Conservation (phyloP, 2,113 vertebrate genomes). For the Chionomys nivalis region DNA sequence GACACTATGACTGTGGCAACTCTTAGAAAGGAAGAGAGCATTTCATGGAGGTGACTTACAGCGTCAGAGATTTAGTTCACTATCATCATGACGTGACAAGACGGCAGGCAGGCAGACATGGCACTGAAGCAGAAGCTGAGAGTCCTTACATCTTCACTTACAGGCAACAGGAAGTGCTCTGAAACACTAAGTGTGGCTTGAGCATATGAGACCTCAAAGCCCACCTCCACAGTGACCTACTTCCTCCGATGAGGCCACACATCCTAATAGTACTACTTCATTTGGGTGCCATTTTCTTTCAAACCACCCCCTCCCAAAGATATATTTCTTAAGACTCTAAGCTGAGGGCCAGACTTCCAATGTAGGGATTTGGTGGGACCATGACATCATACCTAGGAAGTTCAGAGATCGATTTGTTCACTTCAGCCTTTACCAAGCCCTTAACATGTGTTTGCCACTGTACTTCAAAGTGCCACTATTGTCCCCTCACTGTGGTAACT, state of each 20-base stretch:
- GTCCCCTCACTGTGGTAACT: background rate
- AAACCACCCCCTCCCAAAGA: background rate
- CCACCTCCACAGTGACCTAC: background rate
- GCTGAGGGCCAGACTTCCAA: background rate
- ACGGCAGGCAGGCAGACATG: background rate
- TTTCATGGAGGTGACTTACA: background rate
- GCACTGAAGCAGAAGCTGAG: background rate
- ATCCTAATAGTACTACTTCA: background rate
- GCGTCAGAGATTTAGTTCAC: background rate
- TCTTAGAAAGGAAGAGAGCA: background rate
- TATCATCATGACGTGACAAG: background rate
- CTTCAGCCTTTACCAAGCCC: fast-evolving
- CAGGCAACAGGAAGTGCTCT: background rate
- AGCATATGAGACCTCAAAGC: background rate
- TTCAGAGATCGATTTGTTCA: background rate
- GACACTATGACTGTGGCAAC: background rate
- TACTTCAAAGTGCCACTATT: background rate
- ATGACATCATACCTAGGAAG: background rate
- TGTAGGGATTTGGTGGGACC: too few species aligned
- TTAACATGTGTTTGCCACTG: fast-evolving
- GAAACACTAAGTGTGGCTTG: background rate
- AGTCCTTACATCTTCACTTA: background rate
- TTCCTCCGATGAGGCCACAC: background rate
- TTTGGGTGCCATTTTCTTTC: background rate
- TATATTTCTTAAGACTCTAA: background rate